Evolutionary conservation across 2,888 invertebrate species (phyloP).

Genomic region (Eupithecia subumbrata): DNA sequence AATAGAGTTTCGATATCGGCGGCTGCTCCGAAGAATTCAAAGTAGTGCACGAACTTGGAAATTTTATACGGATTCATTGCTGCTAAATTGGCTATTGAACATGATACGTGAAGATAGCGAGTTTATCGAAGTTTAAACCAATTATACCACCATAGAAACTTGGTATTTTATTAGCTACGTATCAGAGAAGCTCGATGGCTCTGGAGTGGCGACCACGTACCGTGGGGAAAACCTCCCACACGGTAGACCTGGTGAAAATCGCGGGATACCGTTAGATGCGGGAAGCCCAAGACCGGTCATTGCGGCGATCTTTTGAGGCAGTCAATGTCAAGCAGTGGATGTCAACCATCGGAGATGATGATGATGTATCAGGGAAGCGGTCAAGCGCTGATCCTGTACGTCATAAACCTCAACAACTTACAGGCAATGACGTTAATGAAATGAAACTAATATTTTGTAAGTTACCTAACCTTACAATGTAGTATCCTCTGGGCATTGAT

Average conservation of each 20-base stretch:
- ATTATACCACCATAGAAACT: constrained; percentile 8
- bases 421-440: not conserved
- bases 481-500: not conserved
- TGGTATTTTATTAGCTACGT: not conserved
- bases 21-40: constrained; percentile 13
- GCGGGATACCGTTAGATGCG: no score
- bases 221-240: not conserved
- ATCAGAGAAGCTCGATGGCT: not conserved
- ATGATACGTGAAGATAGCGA: constrained; percentile 6
- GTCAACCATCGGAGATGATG: not conserved
- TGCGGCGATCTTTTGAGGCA: not conserved
- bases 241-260: not conserved
- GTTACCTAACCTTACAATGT: not conserved
- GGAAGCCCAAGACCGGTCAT: no score
- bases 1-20: constrained; percentile 19
- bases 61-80: constrained; percentile 14
- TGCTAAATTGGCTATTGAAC: constrained; percentile 9
- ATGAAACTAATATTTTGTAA: not conserved
- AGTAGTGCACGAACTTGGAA: constrained; percentile 7
- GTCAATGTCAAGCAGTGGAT: not conserved
- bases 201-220: not conserved
- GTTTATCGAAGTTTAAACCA: constrained; percentile 5
- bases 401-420: not conserved
- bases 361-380: not conserved
- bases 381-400: not conserved